phyloP scores from a whole-genome alignment of 2,797 vertebrate genomes.

The Poecilia picta region DNA sequence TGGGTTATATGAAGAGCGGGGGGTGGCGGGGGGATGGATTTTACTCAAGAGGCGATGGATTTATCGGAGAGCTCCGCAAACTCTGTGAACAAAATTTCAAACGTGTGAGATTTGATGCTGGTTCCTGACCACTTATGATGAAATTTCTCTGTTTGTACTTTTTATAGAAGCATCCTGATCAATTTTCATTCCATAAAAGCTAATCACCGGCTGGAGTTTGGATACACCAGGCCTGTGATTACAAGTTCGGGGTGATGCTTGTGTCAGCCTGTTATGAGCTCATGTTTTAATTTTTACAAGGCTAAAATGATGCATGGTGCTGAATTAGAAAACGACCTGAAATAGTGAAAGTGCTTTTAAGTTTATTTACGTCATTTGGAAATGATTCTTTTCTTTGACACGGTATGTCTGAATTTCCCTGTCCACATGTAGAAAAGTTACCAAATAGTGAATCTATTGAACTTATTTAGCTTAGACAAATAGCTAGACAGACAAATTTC shows the following conservation, averaged over 20 bases:
- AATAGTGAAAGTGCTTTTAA: not conserved
- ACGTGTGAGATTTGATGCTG: not conserved
- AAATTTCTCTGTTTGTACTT: not conserved
- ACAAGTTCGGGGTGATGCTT: not conserved
- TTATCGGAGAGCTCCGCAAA: not conserved
- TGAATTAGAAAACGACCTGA: not conserved
- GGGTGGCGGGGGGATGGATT: not conserved
- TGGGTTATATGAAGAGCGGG: slow-evolving; percentile 4
- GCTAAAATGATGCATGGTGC: not conserved
- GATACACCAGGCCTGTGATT: not conserved
- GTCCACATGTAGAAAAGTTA: not conserved
- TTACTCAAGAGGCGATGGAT: not conserved
- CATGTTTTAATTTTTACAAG: slow-evolving; percentile 14
- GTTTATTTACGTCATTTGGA: not conserved
- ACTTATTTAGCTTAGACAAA: too few species aligned
- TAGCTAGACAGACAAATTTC: too few species aligned
- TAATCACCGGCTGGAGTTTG: not conserved
- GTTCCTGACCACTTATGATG: not conserved
- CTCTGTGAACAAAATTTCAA: not conserved
- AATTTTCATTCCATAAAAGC: slow-evolving; percentile 3
- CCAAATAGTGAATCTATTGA: not conserved
- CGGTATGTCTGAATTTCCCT: not conserved
- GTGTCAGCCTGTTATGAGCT: not conserved
- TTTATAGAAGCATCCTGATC: not conserved
- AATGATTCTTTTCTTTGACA: not conserved